Percentiles rank a stretch among this genome's conserved stretches.
phyloP scores from a whole-genome alignment of 2,113 vertebrate genomes.

The Anolis carolinensis region DNA sequence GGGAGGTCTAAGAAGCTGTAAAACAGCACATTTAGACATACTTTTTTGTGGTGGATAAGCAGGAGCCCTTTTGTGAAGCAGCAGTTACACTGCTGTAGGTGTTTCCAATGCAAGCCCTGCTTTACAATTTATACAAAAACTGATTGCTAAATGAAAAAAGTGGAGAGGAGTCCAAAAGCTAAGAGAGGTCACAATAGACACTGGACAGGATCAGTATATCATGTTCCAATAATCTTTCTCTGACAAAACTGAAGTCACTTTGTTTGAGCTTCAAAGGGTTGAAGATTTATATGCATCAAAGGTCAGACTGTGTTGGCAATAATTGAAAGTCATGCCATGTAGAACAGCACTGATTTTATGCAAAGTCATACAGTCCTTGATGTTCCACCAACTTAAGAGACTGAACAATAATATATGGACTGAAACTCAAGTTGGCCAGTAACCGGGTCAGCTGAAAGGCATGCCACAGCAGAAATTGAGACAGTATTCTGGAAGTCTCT shows the following conservation, averaged over 20 bases:
- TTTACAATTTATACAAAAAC: constrained; percentile 37
- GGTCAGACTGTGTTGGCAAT: neutral
- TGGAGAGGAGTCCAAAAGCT: neutral
- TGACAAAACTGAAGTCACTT: neutral
- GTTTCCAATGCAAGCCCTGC: constrained; percentile 29
- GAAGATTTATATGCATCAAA: constrained; percentile 1
- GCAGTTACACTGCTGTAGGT: constrained; percentile 56
- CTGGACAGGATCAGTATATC: neutral
- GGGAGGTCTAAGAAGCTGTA: constrained; percentile 61
- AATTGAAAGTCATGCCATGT: neutral
- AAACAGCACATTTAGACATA: constrained; percentile 65
- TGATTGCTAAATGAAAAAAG: constrained; percentile 11
- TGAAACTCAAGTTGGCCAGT: neutral
- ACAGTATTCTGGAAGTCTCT: neutral
- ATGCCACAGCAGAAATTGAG: neutral
- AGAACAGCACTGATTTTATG: neutral
- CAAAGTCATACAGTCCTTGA: neutral
- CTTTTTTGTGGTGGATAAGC: constrained; percentile 58
- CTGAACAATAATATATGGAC: neutral
- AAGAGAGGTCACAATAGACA: neutral
- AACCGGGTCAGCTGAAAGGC: neutral
- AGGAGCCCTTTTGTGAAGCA: constrained; percentile 46
- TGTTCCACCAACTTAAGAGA: neutral
- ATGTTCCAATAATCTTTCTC: constrained; percentile 14
- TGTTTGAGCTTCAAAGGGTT: neutral